Evolutionary conservation across 2,888 invertebrate species (phyloP).

Genomic region (Ennomos fuscantarius): DNA sequence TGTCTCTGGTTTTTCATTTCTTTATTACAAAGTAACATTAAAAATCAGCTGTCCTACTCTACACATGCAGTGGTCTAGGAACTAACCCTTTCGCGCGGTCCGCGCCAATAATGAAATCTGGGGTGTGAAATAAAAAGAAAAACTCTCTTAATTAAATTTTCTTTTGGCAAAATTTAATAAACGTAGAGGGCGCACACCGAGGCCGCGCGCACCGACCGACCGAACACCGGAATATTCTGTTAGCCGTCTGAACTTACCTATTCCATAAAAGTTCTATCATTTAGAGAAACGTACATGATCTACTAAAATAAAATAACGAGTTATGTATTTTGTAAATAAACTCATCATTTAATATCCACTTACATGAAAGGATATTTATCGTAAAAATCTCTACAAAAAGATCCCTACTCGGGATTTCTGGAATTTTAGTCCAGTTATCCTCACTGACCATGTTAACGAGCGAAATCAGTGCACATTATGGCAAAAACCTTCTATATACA

Average conservation of each 20-base stretch:
- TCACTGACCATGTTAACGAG: too few relatives aligned
- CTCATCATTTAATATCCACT: too few relatives aligned
- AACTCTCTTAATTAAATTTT: slow-evolving; percentile 85
- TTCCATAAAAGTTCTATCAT: background rate
- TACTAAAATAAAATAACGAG: too few relatives aligned
- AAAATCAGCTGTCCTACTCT: slow-evolving; percentile 43
- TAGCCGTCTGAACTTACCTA: slow-evolving; percentile 1
- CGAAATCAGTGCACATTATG: too few relatives aligned
- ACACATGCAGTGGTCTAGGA: slow-evolving; percentile 47
- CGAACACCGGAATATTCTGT: slow-evolving; percentile 25
- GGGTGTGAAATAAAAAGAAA: slow-evolving; percentile 84
- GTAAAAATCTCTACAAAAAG: too few relatives aligned
- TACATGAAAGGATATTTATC: too few relatives aligned
- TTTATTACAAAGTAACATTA: background rate
- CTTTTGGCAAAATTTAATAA: slow-evolving; percentile 83
- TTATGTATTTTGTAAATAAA: too few relatives aligned
- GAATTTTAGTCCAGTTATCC: too few relatives aligned
- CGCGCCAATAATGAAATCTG: slow-evolving; percentile 82
- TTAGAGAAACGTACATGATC: background rate
- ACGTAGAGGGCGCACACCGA: slow-evolving; percentile 53
- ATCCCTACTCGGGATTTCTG: too few relatives aligned
- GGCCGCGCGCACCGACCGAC: slow-evolving; percentile 23
- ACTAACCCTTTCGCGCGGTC: slow-evolving; percentile 76
- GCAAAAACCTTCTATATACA: too few relatives aligned
- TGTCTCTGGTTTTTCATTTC: background rate